These are phyloP conservation scores for Tupiocoris notatus DNA, from an alignment of 2,888 invertebrate species.

Conservation along the genomic window DNA sequence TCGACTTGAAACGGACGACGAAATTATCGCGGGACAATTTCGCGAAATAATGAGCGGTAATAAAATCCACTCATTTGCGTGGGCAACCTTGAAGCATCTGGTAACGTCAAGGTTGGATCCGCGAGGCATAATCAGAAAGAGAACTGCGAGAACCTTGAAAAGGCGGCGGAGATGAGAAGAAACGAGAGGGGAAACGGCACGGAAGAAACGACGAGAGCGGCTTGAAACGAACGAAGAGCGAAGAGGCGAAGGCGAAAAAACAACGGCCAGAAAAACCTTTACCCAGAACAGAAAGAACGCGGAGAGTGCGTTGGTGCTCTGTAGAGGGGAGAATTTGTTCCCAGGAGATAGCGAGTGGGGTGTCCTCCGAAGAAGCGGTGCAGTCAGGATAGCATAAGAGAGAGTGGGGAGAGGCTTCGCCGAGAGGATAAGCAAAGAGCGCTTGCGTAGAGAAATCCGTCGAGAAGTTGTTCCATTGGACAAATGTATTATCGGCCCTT, in stretches of 20 bases:
- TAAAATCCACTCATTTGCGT: neutral
- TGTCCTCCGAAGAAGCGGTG: neutral
- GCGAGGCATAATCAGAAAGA: slow-evolving; percentile 21
- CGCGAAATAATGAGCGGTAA: neutral
- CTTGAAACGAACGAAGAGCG: neutral
- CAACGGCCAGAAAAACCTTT: slow-evolving; percentile 13
- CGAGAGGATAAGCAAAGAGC: neutral
- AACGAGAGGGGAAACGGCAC: neutral
- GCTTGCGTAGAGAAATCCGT: too few relatives aligned
- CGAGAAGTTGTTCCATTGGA: too few relatives aligned
- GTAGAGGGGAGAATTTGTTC: neutral
- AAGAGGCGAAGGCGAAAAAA: neutral
- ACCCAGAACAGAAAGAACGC: neutral
- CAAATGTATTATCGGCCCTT: too few relatives aligned
- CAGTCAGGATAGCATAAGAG: neutral
- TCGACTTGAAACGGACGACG: too few relatives aligned
- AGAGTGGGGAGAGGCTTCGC: neutral
- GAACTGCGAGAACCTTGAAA: slow-evolving; percentile 22
- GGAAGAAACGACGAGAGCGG: neutral
- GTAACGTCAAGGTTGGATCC: slow-evolving; percentile 28
- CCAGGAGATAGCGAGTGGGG: neutral
- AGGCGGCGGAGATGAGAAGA: slow-evolving; percentile 8
- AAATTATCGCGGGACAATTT: neutral
- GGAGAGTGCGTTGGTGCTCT: slow-evolving; percentile 4
- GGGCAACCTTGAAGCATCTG: slow-evolving; percentile 23